Conservation (phyloP, 2,797 vertebrate genomes). For the Heteromormyrus szaboi region DNA sequence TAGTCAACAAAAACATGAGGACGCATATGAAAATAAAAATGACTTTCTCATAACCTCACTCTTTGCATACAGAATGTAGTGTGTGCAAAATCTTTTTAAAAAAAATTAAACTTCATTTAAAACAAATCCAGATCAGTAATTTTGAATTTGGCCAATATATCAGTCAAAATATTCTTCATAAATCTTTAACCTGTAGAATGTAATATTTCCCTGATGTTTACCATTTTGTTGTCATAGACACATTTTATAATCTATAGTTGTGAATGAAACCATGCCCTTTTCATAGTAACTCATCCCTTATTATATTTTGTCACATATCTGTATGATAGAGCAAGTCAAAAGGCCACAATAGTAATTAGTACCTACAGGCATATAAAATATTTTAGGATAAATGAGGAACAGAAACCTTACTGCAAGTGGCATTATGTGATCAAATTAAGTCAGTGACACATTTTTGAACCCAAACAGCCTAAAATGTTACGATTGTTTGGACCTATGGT, state of each 20-base stretch:
- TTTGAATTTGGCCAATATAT: background rate
- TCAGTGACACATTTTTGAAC: background rate
- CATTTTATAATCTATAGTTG: background rate
- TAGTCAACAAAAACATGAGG: background rate
- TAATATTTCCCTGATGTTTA: background rate
- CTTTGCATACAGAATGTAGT: background rate
- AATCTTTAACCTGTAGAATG: background rate
- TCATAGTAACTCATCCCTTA: background rate
- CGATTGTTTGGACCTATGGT: background rate
- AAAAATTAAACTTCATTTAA: background rate
- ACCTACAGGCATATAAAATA: background rate
- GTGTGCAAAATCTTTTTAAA: background rate
- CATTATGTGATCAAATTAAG: background rate
- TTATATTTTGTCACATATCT: background rate
- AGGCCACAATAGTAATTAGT: slow-evolving; percentile 8
- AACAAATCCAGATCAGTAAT: background rate
- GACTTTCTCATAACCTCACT: background rate
- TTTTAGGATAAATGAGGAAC: background rate
- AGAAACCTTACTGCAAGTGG: background rate
- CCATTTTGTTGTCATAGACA: background rate
- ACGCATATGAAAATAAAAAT: background rate
- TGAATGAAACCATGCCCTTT: background rate
- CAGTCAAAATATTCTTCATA: background rate
- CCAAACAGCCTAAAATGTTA: background rate
- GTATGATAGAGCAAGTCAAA: background rate